These are phyloP conservation scores for Neoarius graeffei DNA, from an alignment of 2,113 vertebrate genomes.

Conservation along the genomic window DNA sequence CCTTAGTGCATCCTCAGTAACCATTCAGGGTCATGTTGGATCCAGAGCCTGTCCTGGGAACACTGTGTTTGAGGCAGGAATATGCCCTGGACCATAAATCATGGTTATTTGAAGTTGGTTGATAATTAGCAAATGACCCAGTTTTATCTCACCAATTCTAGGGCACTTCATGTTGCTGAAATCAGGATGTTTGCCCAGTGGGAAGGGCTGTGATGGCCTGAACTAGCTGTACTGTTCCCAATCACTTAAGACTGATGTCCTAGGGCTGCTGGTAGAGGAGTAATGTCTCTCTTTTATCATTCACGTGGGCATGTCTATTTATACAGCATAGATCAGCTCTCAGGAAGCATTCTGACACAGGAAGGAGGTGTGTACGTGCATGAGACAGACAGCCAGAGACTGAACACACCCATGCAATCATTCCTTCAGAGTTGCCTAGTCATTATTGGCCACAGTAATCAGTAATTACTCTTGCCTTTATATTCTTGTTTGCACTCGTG, in stretches of 20 bases:
- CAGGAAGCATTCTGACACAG: conserved; percentile 3
- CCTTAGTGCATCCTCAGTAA: background rate
- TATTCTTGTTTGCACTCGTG: conserved; percentile 38
- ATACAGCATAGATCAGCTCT: conserved; percentile 30
- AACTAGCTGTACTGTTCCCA: background rate
- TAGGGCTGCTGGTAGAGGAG: background rate
- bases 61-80: background rate
- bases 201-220: background rate
- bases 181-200: conserved; percentile 14
- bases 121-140: conserved; percentile 18
- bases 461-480: conserved; percentile 39
- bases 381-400: conserved; percentile 26
- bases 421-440: conserved; percentile 35
- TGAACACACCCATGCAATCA: conserved; percentile 19
- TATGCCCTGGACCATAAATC: too few species aligned
- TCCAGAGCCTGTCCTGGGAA: background rate
- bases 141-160: background rate
- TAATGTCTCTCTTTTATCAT: conserved; percentile 24
- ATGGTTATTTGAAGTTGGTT: conserved; percentile 14
- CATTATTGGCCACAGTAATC: conserved; percentile 46
- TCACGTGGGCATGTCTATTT: conserved; percentile 40
- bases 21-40: background rate
- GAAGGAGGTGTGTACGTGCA: conserved; percentile 2
- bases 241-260: background rate
- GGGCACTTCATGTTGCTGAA: background rate